A percentile compares a stretch with the other conserved stretches of the same genome.
These are phyloP conservation scores for Heptranchias perlo DNA, from an alignment of 2,113 vertebrate species.

Conservation along the genomic window DNA sequence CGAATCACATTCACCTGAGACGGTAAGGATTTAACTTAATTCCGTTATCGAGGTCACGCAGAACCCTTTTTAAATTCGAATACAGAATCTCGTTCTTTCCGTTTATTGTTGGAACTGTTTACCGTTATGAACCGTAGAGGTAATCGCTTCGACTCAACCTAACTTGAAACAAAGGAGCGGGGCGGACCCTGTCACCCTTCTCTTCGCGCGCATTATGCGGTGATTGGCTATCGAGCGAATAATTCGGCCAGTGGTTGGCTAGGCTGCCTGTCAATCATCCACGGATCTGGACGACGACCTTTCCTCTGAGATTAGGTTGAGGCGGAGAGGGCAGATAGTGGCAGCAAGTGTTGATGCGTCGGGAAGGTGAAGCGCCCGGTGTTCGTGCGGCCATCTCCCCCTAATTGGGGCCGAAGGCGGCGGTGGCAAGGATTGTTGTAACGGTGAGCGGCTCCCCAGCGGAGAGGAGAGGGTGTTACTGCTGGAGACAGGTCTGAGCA, in stretches of 20 bases:
- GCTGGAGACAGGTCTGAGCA: constrained; percentile 23
- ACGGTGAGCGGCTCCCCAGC: constrained; percentile 32
- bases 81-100: background rate
- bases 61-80: background rate
- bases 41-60: background rate
- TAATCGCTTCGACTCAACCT: background rate
- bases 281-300: constrained; percentile 38
- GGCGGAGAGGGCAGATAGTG: constrained; percentile 38
- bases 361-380: background rate
- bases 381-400: too few species aligned
- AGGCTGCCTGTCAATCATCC: constrained; percentile 38
- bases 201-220: too few species aligned
- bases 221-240: background rate
- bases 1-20: background rate
- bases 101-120: background rate
- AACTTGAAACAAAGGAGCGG: constrained; percentile 32
- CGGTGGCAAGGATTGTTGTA: constrained; percentile 43
- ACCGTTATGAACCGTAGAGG: background rate
- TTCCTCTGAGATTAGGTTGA: constrained; percentile 37
- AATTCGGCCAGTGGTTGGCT: constrained; percentile 1
- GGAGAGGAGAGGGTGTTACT: constrained; percentile 25
- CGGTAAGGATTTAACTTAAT: background rate
- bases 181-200: background rate
- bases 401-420: constrained; percentile 31
- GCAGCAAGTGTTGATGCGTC: too few species aligned